Evolutionary conservation across 2,113 vertebrate species (phyloP), one percentile per base, ranked within the genome.

Genomic region (Tenebrosternarchus preto): DNA sequence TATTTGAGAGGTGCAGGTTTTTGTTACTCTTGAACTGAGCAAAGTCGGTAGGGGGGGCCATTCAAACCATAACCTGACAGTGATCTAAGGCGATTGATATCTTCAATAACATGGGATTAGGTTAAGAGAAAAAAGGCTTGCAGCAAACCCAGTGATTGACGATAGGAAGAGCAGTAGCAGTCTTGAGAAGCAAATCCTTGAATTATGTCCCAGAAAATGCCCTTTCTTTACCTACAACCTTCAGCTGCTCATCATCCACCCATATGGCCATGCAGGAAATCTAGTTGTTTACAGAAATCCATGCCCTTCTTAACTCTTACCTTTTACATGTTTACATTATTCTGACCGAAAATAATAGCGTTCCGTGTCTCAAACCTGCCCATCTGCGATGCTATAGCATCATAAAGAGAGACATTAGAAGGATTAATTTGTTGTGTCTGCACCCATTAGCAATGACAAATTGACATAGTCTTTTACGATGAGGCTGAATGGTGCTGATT

Each of bases 401-500:
- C 57, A 39, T 69, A 67, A 76, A 82, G 61, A 71, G 31, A 86
- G 80, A 22, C 39, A 43, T 87, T 80, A 84, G 74, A 83, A 27
- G 46, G 80, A 85, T 91, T 85, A 36, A 82, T 85, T 86, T 85
- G 76, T 76, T 73, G 20, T 53, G 82, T 87, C 73, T 79, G 64
- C n/a, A 61, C 70, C 70, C 80, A 84, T 88, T 85, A 87, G 69
- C 53, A 61, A 73, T 83, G 24, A 73, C 57, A 66, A 85, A 81
- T 56, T 64, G 19, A 80, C 76, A 57, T 64, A 29, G 29, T 24
- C 55, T 80, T 73, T 43, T 76, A 73, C 68, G 81, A 84, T 75
- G 57, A 76, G 61, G 75, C 50, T 25, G 55, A 80, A 78, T 60
- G 71, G 20, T 63, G 57, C 20, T 73, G 78, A 85, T 85, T 83